These are phyloP conservation scores for Acanthosepion lycidas DNA, from an alignment of 2,888 invertebrate species.

Conservation along the genomic window DNA sequence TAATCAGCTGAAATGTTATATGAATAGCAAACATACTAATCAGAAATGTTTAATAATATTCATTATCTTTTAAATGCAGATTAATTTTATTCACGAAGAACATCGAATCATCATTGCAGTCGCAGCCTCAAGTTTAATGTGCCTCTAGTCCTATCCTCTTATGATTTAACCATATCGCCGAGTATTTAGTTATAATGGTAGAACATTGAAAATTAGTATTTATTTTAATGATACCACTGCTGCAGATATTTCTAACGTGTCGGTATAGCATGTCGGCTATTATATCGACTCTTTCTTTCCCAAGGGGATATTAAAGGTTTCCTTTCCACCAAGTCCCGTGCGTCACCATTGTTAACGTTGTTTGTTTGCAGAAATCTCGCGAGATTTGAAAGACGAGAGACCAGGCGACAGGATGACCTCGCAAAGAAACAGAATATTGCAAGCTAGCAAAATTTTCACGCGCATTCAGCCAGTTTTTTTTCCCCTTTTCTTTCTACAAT, in stretches of 20 bases:
- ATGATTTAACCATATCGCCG: neutral
- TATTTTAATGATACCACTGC: neutral
- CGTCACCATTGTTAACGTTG: conserved; percentile 22
- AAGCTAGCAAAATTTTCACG: neutral
- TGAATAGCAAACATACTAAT: too few relatives aligned
- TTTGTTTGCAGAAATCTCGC: conserved; percentile 13
- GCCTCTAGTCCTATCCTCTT: neutral
- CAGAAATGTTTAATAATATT: too few relatives aligned
- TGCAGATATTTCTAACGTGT: neutral
- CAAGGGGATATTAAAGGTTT: neutral
- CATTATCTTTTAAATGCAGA: too few relatives aligned
- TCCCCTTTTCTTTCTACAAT: neutral
- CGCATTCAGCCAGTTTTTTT: neutral
- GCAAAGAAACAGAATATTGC: neutral
- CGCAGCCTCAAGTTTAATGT: neutral
- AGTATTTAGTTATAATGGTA: neutral
- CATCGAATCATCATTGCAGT: neutral
- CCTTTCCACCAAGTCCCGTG: neutral
- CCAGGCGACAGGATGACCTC: conserved; percentile 10
- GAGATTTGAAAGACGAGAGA: neutral
- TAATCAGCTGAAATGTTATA: too few relatives aligned
- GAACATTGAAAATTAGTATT: neutral
- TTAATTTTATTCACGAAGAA: neutral
- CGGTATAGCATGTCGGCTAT: conserved; percentile 4
- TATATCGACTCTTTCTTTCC: neutral